Conservation (phyloP, 2,797 vertebrate genomes). For the Eptatretus atami region DNA sequence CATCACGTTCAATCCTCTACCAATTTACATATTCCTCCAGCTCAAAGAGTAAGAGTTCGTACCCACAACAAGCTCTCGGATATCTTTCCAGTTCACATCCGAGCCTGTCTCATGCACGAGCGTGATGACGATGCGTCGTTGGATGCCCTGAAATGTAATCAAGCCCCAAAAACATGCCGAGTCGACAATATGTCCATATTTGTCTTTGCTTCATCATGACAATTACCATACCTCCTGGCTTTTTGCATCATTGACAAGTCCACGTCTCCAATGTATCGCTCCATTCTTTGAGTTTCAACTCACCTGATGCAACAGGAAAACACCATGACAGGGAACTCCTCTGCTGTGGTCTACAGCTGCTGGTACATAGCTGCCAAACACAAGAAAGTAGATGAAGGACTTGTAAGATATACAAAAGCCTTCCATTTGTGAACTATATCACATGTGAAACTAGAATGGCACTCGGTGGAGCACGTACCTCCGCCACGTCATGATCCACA, state of each 20-base stretch:
- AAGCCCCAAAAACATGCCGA: background rate
- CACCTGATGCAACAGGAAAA: conserved; percentile 84
- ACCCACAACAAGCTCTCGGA: background rate
- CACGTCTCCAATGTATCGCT: background rate
- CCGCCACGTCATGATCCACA: too few species aligned
- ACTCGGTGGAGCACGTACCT: too few species aligned
- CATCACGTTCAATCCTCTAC: too few species aligned
- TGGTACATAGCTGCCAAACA: conserved; percentile 42
- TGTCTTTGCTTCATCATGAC: too few species aligned
- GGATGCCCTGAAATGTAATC: background rate
- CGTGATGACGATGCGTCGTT: background rate
- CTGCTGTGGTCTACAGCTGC: conserved; percentile 72
- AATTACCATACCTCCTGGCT: too few species aligned
- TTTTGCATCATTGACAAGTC: background rate
- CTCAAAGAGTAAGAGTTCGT: background rate
- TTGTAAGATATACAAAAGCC: too few species aligned
- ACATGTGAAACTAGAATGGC: background rate
- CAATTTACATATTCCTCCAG: too few species aligned
- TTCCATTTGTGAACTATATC: background rate
- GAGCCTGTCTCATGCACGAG: background rate
- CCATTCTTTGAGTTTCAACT: background rate
- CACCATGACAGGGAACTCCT: conserved; percentile 76
- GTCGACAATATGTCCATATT: too few species aligned
- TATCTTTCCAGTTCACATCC: background rate
- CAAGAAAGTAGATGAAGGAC: too few species aligned